Base-by-base conservation (phyloP, 37 sponge, comb jelly and placozoan genomes). In the Halisarca cf. caerulea region DNA sequence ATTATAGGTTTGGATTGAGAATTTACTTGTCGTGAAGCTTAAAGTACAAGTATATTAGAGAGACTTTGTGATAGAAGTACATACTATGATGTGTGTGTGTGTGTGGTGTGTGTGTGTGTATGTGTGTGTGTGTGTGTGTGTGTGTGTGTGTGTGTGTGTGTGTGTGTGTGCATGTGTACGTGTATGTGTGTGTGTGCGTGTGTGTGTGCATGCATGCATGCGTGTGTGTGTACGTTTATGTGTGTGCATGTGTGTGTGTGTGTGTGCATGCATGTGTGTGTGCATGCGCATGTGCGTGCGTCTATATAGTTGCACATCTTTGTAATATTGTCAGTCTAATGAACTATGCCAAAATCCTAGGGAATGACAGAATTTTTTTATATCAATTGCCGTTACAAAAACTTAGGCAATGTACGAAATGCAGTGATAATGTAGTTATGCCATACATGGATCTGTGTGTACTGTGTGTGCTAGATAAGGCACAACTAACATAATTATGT, bases 121-220 rank as follows among this genome's bases (percentile, higher is more conserved):
- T 84, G 75, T 72, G 75, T 84, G 75, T 84, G 75, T 72, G 59
- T 72, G 84, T 84, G 75, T 71, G 73, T 72, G 59, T 84, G 84
- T 84, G 75, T 84, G 84, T 71, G 59, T 84, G 84, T 71, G 75
- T 84, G 75, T 71, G 75, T 51, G 59, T 84, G 84, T 45, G 59
- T 73, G 73, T 70, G 73, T 57, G 73, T 58, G 58, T 84, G 84
- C 71, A 75, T 84, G 84, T 84, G 84, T 72, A 59, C 72, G 75
- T 84, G 75, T 53, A 59, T 84, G 75, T 84, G 75, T 57, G 41
- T 75, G 86, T 85, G 79, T 38, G 77, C 42, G 60, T 85, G 64
- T 78, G 73, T 85, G 86, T 60, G 64, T 78, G 60, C 58, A 60
- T 80, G 83, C 66, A 77, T 84, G 85, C 47, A 58, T 54, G 85